phyloP scores from a whole-genome alignment of 1,140 invertebrate species.

The Eubasilissa regina region DNA sequence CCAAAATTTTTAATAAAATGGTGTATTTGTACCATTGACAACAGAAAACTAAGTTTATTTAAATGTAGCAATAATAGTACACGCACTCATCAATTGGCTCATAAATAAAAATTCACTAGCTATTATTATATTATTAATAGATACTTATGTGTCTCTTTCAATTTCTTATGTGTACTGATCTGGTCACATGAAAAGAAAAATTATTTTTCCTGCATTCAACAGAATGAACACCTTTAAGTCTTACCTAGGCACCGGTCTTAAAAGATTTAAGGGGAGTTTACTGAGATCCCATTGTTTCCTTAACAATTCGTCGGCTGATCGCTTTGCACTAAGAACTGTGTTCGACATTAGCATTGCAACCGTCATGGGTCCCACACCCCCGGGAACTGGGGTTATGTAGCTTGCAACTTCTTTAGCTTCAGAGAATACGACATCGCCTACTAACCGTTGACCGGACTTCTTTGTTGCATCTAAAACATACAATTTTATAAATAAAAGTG shows the following conservation, averaged over 20 bases:
- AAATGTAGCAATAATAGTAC: no score
- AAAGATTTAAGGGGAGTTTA: constrained; percentile 74
- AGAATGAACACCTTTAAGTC: neutral
- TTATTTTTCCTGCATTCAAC: no score
- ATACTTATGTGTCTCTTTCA: no score
- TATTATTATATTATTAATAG: no score
- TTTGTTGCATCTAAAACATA: constrained; percentile 83
- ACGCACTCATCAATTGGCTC: no score
- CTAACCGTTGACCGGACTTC: constrained; percentile 86
- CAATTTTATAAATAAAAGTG: neutral
- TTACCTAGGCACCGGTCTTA: constrained; percentile 82
- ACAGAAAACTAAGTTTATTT: no score
- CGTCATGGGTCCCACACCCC: constrained; percentile 98
- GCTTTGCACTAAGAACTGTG: constrained; percentile 88
- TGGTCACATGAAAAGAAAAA: no score
- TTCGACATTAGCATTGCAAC: constrained; percentile 98
- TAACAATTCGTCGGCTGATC: constrained; percentile 73
- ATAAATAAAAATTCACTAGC: no score
- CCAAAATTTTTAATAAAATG: no score
- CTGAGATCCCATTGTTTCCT: constrained; percentile 78
- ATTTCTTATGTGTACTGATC: no score
- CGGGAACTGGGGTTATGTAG: constrained; percentile 97
- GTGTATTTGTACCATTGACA: no score
- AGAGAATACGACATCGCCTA: constrained; percentile 95
- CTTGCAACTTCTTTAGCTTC: constrained; percentile 86